Evolutionary conservation across 2,113 vertebrate species (phyloP).

Genomic region (Rhodinocichla rosea): DNA sequence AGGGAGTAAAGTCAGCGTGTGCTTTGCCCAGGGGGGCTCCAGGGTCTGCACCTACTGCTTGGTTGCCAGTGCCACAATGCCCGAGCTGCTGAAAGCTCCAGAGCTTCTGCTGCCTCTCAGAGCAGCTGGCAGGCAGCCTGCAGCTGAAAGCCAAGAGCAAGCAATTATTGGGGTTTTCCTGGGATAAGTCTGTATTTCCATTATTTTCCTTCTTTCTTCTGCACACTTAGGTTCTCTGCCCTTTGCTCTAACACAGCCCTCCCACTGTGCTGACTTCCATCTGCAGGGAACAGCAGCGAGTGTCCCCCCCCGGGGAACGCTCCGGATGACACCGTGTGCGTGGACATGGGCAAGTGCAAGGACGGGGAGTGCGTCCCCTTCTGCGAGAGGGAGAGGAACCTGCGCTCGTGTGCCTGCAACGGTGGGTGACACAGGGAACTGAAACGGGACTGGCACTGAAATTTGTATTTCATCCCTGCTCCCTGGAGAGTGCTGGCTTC

Average conservation of each 20-base stretch:
- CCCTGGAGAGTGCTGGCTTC: background rate
- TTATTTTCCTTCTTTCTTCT: background rate
- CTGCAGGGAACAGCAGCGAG: constrained; percentile 85
- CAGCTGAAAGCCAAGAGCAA: background rate
- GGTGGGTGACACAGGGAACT: constrained; percentile 68
- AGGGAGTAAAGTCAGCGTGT: background rate
- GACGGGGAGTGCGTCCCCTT: constrained; percentile 90
- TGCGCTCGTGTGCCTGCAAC: constrained; percentile 87
- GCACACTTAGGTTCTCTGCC: background rate
- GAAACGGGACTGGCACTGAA: accelerated
- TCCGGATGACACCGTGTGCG: constrained; percentile 78
- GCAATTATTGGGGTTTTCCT: background rate
- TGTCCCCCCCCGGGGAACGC: constrained; percentile 89
- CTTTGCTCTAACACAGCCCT: background rate
- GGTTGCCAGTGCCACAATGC: background rate
- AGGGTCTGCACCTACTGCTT: background rate
- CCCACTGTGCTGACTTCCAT: background rate
- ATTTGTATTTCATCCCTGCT: accelerated
- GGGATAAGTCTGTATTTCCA: background rate
- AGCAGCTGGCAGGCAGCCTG: background rate
- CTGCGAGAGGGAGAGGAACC: constrained; percentile 83
- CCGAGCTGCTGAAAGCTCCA: background rate
- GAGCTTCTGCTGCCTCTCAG: background rate
- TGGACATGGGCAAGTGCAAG: constrained; percentile 88
- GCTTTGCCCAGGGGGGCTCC: background rate